Evolutionary conservation across 2,113 vertebrate species (phyloP), one percentile per base, ranked within the genome.

Genomic region (Python bivittatus): DNA sequence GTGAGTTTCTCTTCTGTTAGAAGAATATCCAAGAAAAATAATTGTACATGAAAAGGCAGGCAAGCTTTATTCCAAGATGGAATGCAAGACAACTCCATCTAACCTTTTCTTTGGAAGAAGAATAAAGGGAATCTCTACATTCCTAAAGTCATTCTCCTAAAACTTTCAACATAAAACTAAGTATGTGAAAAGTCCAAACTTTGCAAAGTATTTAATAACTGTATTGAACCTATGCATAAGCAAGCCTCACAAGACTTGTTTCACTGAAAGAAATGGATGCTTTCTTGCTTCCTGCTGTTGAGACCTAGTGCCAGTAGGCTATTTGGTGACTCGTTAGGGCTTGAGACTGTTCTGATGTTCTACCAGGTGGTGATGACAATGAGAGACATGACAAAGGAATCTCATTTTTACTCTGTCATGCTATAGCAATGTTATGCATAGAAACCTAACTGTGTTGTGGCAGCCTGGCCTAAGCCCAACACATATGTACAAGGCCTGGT

Each of bases 311-410:
- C 54, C 84, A 88, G n/a, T n/a, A 23, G 17, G 11, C 23, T 89
- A 61, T 90, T 93, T 86, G 88, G n/a, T 68, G 86, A 94, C 42
- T 61, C 83, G 87, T 88, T 57, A 7, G 84, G 57, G 91, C 90
- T 79, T 95, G 92, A 95, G 94, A 48, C 91, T 93, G 95, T 96
- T 94, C 94, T 95, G 90, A 92, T 94, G 91, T 61, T 95, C 93
- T 96, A 94, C 93, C 93, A 94, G 86, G 84, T 23, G 60, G 93
- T 20, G 90, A 94, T 92, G 93, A 97, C 95, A 96, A 94, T 91
- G 93, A 91, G 92, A 61, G 89, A 89, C 0, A 3, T 44, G 61
- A 95, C 88, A 96, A 96, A 94, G 86, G 91, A 56, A 91, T 95
- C 95, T 95, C 90, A 93, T 95, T 93, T 91, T 64, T 33, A 64